Evolutionary conservation across 2,888 invertebrate genomes (phyloP), one percentile per base, ranked within the genome.

Genomic region (Folsomia candida): DNA sequence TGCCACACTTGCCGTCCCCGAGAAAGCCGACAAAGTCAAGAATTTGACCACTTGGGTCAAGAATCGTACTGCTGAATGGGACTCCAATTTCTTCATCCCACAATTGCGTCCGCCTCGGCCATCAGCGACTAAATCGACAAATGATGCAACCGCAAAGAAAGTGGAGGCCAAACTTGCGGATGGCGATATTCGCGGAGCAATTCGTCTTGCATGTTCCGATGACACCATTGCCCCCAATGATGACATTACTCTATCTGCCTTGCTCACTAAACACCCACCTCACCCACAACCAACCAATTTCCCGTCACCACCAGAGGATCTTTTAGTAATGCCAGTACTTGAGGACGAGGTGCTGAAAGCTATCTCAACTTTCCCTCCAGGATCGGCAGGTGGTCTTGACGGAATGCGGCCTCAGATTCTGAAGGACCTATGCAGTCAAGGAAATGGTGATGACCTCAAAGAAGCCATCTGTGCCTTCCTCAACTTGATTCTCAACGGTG

Each of bases 121-220:
- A n/a, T 2, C 4, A 3, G 2, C 4, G 18, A 3, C 3, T 6
- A 18, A 18, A 11, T 59, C 9, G 60, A 20, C n/a, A 59, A 59
- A 59, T 3, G 4, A 27, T 62, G 51, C 24, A 20, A 69, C 20
- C 11, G n/a, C n/a, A n/a, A n/a, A n/a, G n/a, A n/a, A n/a, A n/a
- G n/a, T n/a, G n/a, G n/a, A n/a, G n/a, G n/a, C 54, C 2, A 69
- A 69, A 59, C 14, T 69, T 2, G 51, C 64, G 14, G 54, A 64
- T 26, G 69, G 60, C 2, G 62, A 70, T 27, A 28, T 70, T 18
- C 2, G 67, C 2, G 70, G 70, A 24, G 66, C 70, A n/a, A 22
- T 70, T 3, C 2, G 58, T 20, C 18, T 67, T n/a, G 20, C 67
- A 11, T 47, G 24, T n/a, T n/a, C n/a, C n/a, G n/a, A n/a, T n/a